These are phyloP conservation scores for Parauchenoglanis punctatus DNA, from an alignment of 2,797 vertebrate genomes.

Conservation along the genomic window DNA sequence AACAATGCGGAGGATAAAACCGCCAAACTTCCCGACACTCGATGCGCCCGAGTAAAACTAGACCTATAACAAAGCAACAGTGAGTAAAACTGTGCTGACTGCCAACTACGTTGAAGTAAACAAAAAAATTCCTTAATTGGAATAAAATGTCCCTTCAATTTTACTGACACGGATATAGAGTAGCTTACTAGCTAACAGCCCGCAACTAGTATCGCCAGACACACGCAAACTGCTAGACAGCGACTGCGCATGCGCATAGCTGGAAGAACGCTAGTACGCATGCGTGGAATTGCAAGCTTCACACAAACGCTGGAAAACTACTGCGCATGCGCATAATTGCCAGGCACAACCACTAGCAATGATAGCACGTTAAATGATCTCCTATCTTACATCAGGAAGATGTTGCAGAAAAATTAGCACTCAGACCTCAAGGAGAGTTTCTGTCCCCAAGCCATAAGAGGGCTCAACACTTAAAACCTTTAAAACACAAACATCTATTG, in stretches of 20 bases:
- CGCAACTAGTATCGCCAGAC: constrained; percentile 38
- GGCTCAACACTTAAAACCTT: no score
- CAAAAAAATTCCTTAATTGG: background rate
- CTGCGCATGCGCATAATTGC: background rate
- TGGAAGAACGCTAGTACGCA: background rate
- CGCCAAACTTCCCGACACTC: constrained; percentile 54
- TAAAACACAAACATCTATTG: no score
- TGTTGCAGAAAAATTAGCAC: no score
- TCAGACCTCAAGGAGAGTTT: no score
- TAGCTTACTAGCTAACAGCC: background rate
- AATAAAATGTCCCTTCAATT: background rate
- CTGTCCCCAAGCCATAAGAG: no score
- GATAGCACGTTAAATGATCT: no score
- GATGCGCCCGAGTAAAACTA: background rate
- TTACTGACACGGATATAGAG: background rate
- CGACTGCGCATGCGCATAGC: constrained; percentile 50
- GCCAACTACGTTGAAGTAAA: background rate
- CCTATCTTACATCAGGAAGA: no score
- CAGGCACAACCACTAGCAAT: no score
- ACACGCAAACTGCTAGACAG: constrained; percentile 29
- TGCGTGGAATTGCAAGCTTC: background rate
- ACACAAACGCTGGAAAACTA: background rate
- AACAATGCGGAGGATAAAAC: constrained; percentile 57
- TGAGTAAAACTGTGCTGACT: background rate
- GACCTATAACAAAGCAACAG: background rate